A percentile compares a stretch with the other conserved stretches of the same genome.
Conservation (phyloP, 2,113 vertebrate species). For the Macrotus californicus region DNA sequence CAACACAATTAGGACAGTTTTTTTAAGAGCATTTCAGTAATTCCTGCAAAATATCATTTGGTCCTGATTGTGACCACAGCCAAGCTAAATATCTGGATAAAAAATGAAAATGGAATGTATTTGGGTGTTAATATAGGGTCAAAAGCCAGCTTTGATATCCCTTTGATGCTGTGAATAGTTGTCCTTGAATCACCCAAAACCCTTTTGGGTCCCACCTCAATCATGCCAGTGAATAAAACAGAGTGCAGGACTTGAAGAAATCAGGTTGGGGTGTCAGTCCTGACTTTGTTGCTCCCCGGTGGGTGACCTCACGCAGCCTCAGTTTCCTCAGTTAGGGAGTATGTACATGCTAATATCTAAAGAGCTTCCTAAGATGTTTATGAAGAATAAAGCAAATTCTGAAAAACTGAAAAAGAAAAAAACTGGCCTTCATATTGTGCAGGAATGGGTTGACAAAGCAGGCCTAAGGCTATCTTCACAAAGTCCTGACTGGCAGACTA, state of each 20-base stretch:
- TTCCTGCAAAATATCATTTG: not conserved
- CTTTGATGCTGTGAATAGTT: not conserved
- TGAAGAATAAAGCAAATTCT: not conserved
- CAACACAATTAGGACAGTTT: slow-evolving; percentile 23
- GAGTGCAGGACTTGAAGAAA: not conserved
- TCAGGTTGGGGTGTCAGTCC: not conserved
- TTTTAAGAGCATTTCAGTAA: slow-evolving; percentile 11
- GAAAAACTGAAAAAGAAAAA: not conserved
- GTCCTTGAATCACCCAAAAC: not conserved
- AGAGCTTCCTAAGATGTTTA: not conserved
- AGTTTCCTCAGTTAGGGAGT: not conserved
- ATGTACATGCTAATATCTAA: not conserved
- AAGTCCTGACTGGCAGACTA: not conserved
- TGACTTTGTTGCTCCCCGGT: not conserved
- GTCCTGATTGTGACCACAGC: not conserved
- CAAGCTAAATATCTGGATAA: not conserved
- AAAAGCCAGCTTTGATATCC: not conserved
- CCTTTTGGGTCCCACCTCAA: not conserved
- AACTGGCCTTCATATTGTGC: not conserved
- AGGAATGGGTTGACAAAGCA: not conserved
- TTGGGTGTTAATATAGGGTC: not conserved
- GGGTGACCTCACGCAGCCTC: not conserved
- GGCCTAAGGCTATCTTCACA: not conserved
- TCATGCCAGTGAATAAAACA: not conserved
- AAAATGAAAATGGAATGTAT: not conserved